Conservation (phyloP, 2,113 vertebrate genomes). For the Thamnaconus septentrionalis region DNA sequence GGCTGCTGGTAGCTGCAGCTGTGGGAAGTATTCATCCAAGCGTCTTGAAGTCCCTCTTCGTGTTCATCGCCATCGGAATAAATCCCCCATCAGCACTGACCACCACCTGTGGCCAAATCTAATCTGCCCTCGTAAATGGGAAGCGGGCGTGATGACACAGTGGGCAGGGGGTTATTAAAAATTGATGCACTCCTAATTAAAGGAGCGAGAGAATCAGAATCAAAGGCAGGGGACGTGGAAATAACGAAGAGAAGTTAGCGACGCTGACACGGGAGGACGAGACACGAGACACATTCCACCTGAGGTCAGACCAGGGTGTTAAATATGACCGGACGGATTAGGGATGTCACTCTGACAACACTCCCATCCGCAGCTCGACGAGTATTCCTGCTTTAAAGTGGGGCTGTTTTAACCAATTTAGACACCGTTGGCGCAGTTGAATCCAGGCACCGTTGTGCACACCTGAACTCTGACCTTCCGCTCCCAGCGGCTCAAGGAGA, state of each 20-base stretch:
- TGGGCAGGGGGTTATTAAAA: slow-evolving; percentile 53
- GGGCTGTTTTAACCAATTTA: too few species aligned
- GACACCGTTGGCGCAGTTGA: too few species aligned
- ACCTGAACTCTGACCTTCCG: too few species aligned
- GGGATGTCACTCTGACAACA: too few species aligned
- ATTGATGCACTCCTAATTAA: slow-evolving; percentile 61
- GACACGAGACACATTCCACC: slow-evolving; percentile 9
- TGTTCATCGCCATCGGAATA: slow-evolving; percentile 16
- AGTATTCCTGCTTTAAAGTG: too few species aligned
- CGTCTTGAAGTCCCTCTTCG: slow-evolving; percentile 29
- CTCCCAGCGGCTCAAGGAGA: slow-evolving; percentile 2
- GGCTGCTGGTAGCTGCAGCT: background rate
- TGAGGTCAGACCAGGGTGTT: background rate
- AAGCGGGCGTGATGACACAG: slow-evolving; percentile 27
- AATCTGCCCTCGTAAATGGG: slow-evolving; percentile 47
- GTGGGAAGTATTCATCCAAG: slow-evolving; percentile 10
- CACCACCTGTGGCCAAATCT: slow-evolving; percentile 35
- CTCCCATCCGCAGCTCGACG: too few species aligned
- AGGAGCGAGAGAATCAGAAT: slow-evolving; percentile 38
- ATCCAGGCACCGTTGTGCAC: too few species aligned
- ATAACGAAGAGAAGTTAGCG: slow-evolving; percentile 9
- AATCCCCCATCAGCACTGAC: slow-evolving; percentile 21
- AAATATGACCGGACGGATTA: too few species aligned
- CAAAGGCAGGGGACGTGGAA: background rate
- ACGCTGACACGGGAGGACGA: slow-evolving; percentile 7